phyloP scores from a whole-genome alignment of 2,888 invertebrate genomes.

The Papilio elwesi region DNA sequence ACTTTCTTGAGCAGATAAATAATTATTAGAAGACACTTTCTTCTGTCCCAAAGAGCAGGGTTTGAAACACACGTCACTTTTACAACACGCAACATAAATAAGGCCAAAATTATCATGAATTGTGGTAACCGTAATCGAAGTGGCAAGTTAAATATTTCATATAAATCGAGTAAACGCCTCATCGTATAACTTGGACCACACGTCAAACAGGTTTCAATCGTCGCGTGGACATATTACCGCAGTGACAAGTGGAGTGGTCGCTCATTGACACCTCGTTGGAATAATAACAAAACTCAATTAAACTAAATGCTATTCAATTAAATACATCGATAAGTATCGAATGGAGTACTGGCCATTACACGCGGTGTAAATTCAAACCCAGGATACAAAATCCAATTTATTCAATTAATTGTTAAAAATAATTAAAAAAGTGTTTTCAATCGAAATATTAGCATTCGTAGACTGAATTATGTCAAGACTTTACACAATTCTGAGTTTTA shows the following conservation, averaged over 20 bases:
- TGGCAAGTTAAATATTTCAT: background rate
- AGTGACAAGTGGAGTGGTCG: constrained; percentile 37
- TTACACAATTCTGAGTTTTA: too few species aligned
- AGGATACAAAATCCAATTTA: too few species aligned
- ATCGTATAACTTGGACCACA: background rate
- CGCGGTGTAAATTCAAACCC: too few species aligned
- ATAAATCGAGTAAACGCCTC: background rate
- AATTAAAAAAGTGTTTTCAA: too few species aligned
- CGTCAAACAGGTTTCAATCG: constrained; percentile 23
- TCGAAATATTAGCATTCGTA: too few species aligned
- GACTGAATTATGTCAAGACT: too few species aligned
- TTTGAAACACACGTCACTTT: too few species aligned
- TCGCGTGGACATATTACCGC: constrained; percentile 34
- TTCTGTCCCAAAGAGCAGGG: too few species aligned
- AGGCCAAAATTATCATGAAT: background rate
- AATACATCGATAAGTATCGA: constrained; percentile 1
- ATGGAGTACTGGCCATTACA: background rate
- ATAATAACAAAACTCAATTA: constrained; percentile 26
- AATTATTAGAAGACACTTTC: too few species aligned
- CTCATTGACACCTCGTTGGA: constrained; percentile 38
- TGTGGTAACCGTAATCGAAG: background rate
- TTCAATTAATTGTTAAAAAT: too few species aligned
- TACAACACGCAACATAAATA: background rate
- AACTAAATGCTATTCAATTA: constrained; percentile 18
- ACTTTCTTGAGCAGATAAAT: too few species aligned